Conservation (phyloP, 2,797 vertebrate genomes). For the Hydrophis major region DNA sequence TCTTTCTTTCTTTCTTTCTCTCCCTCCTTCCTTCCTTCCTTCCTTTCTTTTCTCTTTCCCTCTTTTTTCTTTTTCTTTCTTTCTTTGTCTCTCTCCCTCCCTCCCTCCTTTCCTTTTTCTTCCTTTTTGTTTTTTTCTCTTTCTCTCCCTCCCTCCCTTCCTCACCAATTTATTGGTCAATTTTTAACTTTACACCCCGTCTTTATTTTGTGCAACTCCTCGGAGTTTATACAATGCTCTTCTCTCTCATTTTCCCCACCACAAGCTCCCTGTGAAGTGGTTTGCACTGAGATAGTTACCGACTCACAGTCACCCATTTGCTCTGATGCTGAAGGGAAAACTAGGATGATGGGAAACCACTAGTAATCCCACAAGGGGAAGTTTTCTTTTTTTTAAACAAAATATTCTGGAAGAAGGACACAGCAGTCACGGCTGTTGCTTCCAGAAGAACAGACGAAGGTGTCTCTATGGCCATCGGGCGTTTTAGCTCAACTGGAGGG, state of each 20-base stretch:
- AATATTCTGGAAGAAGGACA: background rate
- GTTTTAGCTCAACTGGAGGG: background rate
- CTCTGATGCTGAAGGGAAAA: background rate
- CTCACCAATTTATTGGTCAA: background rate
- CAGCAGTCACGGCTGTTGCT: background rate
- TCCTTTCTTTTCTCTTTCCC: background rate
- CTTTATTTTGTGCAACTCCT: background rate
- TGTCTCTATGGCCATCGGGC: background rate
- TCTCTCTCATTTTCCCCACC: background rate
- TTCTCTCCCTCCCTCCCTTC: background rate
- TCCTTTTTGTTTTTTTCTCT: background rate
- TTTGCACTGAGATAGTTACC: background rate
- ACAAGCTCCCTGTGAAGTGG: background rate
- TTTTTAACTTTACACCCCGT: background rate
- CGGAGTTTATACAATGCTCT: background rate
- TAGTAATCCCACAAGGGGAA: background rate
- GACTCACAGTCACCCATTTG: background rate
- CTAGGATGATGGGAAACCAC: background rate
- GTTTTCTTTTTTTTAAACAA: too few relatives aligned
- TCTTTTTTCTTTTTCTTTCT: too few relatives aligned
- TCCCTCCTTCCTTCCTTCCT: background rate
- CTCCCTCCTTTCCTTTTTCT: too few relatives aligned
- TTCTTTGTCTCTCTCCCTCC: accelerated
- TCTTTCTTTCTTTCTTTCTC: background rate
- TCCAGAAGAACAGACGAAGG: background rate